Conservation (phyloP, 2,113 vertebrate genomes). For the Neopipo cinnamomea region DNA sequence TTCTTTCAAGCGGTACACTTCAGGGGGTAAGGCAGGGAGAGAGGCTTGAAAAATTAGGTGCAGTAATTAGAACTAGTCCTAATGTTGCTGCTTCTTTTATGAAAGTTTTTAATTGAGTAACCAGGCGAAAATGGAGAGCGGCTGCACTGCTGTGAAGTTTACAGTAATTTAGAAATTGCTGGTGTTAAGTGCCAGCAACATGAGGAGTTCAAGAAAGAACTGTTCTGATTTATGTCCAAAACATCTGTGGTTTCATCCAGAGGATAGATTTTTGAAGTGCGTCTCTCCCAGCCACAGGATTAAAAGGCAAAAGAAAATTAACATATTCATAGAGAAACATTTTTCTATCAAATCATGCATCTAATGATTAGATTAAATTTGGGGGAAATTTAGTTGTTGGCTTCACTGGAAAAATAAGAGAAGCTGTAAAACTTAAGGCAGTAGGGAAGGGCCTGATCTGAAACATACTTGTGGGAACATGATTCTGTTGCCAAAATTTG, state of each 20-base stretch:
- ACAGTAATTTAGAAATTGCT: neutral
- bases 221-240: neutral
- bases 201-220: neutral
- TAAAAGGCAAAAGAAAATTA: neutral
- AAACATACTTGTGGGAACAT: neutral
- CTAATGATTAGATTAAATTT: neutral
- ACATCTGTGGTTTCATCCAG: neutral
- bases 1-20: neutral
- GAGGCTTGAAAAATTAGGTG: neutral
- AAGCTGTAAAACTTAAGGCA: neutral
- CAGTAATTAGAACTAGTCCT: constrained; percentile 48
- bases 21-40: neutral
- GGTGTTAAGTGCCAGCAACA: neutral
- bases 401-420: neutral
- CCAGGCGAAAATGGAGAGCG: neutral
- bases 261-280: neutral
- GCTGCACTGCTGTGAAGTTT: neutral
- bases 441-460: neutral
- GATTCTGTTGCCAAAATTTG: neutral
- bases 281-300: neutral
- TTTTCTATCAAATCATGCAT: neutral
- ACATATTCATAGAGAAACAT: neutral
- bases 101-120: neutral
- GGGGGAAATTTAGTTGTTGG: neutral
- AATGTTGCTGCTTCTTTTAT: neutral